A percentile compares a stretch with the other conserved stretches of the same genome.
These are phyloP conservation scores for Latrodectus elegans DNA, from an alignment of 2,888 invertebrate species.

Conservation along the genomic window DNA sequence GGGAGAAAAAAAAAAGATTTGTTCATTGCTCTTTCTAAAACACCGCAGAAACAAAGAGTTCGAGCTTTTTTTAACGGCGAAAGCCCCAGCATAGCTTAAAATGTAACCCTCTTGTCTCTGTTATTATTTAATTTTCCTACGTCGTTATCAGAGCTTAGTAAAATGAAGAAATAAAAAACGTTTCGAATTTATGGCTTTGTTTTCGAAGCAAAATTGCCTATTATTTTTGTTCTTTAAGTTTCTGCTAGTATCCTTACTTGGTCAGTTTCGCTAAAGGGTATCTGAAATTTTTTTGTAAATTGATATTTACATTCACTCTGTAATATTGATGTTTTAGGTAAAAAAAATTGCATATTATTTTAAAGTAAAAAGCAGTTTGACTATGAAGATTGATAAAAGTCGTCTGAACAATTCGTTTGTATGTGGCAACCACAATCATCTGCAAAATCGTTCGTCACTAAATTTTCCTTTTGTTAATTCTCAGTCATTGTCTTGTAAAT, in stretches of 20 bases:
- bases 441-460: no score
- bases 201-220: background rate
- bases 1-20: no score
- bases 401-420: no score
- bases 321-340: background rate
- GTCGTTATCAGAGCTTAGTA: background rate
- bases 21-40: no score
- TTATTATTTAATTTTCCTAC: background rate
- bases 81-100: background rate
- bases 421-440: no score
- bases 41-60: no score
- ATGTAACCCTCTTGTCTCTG: background rate
- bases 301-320: background rate
- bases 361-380: no score
- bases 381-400: no score
- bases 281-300: background rate
- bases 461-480: no score
- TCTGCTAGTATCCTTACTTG: background rate
- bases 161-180: background rate
- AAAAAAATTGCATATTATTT: background rate
- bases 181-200: constrained; percentile 2
- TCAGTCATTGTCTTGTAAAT: no score
- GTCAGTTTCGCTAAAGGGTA: background rate
- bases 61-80: background rate
- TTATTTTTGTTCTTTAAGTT: background rate